phyloP scores from a whole-genome alignment of 2,797 vertebrate species.

The Fistularia tabacaria region DNA sequence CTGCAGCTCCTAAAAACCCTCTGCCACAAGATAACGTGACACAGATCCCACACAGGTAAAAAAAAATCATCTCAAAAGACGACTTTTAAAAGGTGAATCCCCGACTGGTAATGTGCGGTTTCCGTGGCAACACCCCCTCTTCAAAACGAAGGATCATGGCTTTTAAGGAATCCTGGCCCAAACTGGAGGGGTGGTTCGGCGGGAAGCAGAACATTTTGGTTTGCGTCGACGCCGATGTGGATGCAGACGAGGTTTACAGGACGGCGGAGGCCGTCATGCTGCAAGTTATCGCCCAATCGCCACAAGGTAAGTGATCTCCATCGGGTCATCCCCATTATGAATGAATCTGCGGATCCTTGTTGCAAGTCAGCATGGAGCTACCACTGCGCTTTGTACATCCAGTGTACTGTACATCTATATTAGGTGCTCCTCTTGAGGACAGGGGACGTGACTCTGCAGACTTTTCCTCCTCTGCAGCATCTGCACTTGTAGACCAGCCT shows the following conservation, averaged over 20 bases:
- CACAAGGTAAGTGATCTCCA: conserved; percentile 68
- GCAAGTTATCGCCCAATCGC: conserved; percentile 51
- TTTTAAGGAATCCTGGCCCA: conserved; percentile 84
- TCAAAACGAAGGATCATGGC: conserved; percentile 72
- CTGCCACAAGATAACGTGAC: too few species aligned
- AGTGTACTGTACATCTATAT: too few species aligned
- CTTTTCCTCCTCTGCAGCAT: too few species aligned
- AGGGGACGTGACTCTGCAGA: too few species aligned
- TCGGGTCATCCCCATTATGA: not conserved
- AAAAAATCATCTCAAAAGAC: too few species aligned
- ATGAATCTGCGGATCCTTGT: too few species aligned
- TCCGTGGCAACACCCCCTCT: not conserved
- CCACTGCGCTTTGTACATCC: too few species aligned
- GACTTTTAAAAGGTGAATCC: not conserved
- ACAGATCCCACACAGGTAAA: too few species aligned
- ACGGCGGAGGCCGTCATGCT: conserved; percentile 76
- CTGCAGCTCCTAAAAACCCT: too few species aligned
- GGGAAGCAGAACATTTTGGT: conserved; percentile 77
- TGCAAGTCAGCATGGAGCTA: too few species aligned
- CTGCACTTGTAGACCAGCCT: too few species aligned
- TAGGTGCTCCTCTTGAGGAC: too few species aligned
- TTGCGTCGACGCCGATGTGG: conserved; percentile 78
- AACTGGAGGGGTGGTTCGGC: conserved; percentile 85
- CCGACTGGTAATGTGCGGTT: not conserved
- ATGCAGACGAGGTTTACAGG: conserved; percentile 68